Base-by-base conservation (phyloP, 2,888 invertebrate species). In the Bruchidius siliquastri region DNA sequence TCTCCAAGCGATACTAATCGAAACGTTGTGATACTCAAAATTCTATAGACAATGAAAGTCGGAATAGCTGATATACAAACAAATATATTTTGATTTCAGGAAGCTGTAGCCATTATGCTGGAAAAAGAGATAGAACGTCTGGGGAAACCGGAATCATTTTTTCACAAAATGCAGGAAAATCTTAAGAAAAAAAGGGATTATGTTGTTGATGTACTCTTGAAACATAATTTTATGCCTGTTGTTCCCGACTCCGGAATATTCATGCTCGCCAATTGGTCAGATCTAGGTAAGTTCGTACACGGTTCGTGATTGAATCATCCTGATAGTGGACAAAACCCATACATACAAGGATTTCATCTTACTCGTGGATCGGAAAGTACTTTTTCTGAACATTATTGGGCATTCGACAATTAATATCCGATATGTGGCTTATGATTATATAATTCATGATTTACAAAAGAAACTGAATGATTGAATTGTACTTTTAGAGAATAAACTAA, bases 241-340 rank as follows among this genome's bases (percentile, higher is more conserved):
- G 88, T 98, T 73, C 99, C 99, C 0, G 96, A 99, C 80, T 98
- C 96, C 2, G 99, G 99, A 0, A 99, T 98, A 87, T 99, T 99
- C 84, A 93, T 99, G 89, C 85, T 99, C 72, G 98, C 97, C 0
- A 96, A 99, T 87, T 97, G 96, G 92, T 91, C 93, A 18, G 87
- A 91, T 4, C 86, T 96, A 78, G 91, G 93, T 92, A 84, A 87
- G 82, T 21, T n/a, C n/a, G n/a, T n/a, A n/a, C n/a, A n/a, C n/a
- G n/a, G n/a, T n/a, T n/a, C n/a, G n/a, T n/a, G n/a, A n/a, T n/a
- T n/a, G n/a, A 21, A 22, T 13, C 67, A 26, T 49, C 13, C 49
- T 49, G 3, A 49, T 49, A 49, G 1, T 49, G 18, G 1, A 13
- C 18, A 49, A n/a, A n/a, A n/a, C n/a, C n/a, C n/a, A n/a, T n/a